Conservation (phyloP, 2,113 vertebrate genomes). For the Suncus etruscus region DNA sequence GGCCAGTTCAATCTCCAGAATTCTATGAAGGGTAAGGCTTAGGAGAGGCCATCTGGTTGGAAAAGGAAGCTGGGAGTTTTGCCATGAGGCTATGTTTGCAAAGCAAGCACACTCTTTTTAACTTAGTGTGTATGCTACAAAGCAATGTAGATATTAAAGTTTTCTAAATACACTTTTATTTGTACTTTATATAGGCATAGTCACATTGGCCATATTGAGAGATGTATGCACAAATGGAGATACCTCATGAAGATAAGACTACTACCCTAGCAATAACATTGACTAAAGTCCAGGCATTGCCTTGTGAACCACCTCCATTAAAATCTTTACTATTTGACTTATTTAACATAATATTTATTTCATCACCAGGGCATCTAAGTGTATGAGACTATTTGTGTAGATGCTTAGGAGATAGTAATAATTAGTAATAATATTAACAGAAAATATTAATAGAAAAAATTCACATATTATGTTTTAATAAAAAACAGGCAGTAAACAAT, state of each 20-base stretch:
- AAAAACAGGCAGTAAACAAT: slow-evolving; percentile 21
- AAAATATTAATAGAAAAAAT: background rate
- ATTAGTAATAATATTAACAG: background rate
- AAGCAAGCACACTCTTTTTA: slow-evolving; percentile 82
- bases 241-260: background rate
- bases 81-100: slow-evolving; percentile 84
- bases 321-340: slow-evolving; percentile 24
- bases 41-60: slow-evolving; percentile 82
- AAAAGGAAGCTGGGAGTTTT: slow-evolving; percentile 82
- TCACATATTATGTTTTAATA: slow-evolving; percentile 1
- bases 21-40: slow-evolving; percentile 75
- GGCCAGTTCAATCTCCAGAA: slow-evolving; percentile 78
- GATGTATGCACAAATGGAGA: slow-evolving; percentile 21
- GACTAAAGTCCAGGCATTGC: background rate
- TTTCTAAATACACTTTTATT: slow-evolving; percentile 78
- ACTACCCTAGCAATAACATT: background rate
- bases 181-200: slow-evolving; percentile 72
- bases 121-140: slow-evolving; percentile 80
- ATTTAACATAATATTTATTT: slow-evolving; percentile 42
- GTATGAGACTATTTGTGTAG: background rate
- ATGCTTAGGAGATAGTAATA: background rate
- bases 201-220: slow-evolving; percentile 68
- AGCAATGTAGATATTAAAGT: slow-evolving; percentile 82
- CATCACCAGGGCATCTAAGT: background rate
- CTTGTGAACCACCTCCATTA: background rate